Evolutionary conservation across 2,888 invertebrate species (phyloP), one percentile per base, ranked within the genome.

Genomic region (Dendrolimus houi): DNA sequence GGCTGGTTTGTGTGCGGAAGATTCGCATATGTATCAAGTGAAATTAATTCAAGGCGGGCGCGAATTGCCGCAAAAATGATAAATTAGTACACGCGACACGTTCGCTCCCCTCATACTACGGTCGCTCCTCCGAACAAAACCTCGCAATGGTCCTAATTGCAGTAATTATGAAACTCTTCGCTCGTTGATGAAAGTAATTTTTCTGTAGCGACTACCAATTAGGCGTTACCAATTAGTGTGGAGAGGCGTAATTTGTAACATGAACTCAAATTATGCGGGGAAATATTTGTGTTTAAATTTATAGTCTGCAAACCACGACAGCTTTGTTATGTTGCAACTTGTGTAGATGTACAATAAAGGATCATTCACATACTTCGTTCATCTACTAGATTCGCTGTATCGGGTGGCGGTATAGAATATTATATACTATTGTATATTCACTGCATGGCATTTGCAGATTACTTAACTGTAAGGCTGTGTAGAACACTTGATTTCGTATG

Each of bases 151-250:
- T 77, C 83, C 78, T 86, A 85, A 85, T 86, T 83, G 80, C 83
- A 72, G 81, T 81, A 81, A 86, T 86, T 85, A 84, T 83, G 84
- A 80, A 85, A 87, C 86, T 85, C 87, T 86, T 87, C 83, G 81
- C 81, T 78, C 81, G 80, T 77, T 85, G 83, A 87, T 87, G 85
- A 81, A 83, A 87, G 85, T 81, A 82, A 87, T 88, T 87, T 86
- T 85, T 85, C 81, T 83, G 82, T 76, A 77, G 84, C 77, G 84
- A 83, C 83, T 82, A 82, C 84, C 83, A 85, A 83, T 87, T 87
- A 86, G 79, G 78, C 74, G 77, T 80, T 75, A 79, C 81, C 82
- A 83, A 85, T 86, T 85, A 83, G 79, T 75, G 70, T 69, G 72
- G 70, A 78, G 75, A 74, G 73, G 68, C 66, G 72, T 72, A 75